A percentile compares a stretch with the other conserved stretches of the same genome.
phyloP scores from a whole-genome alignment of 1,140 invertebrate species.

The Euwallacea fornicatus region DNA sequence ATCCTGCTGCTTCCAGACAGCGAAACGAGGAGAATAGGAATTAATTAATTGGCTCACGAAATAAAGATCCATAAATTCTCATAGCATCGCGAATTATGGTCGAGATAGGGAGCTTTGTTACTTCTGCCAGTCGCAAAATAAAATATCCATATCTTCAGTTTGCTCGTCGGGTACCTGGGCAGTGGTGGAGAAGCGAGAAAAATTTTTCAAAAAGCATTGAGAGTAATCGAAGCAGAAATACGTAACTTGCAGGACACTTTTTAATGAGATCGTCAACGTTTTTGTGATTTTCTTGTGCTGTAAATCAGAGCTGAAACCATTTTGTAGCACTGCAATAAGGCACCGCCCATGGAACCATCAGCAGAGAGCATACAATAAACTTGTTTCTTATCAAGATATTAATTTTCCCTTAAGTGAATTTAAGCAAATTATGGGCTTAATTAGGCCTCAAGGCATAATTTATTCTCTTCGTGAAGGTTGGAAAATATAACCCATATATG shows the following conservation, averaged over 20 bases:
- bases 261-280: too few species aligned
- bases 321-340: neutral
- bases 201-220: too few species aligned
- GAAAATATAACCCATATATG: constrained; percentile 35
- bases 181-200: too few species aligned
- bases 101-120: constrained; percentile 50
- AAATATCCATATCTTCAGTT: constrained; percentile 53
- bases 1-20: constrained; percentile 12
- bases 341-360: neutral
- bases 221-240: too few species aligned
- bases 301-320: too few species aligned
- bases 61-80: constrained; percentile 55
- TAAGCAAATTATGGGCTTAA: constrained; percentile 5
- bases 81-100: constrained; percentile 54
- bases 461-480: neutral
- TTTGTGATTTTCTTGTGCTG: neutral
- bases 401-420: constrained; percentile 6
- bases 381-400: constrained; percentile 14
- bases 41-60: constrained; percentile 56
- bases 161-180: too few species aligned
- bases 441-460: neutral
- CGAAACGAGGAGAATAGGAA: constrained; percentile 51
- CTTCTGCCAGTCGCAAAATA: constrained; percentile 50
- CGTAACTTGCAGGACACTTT: too few species aligned
- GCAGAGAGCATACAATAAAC: neutral